phyloP scores from a whole-genome alignment of 2,888 invertebrate species.

The Pseudococcus viburni region DNA sequence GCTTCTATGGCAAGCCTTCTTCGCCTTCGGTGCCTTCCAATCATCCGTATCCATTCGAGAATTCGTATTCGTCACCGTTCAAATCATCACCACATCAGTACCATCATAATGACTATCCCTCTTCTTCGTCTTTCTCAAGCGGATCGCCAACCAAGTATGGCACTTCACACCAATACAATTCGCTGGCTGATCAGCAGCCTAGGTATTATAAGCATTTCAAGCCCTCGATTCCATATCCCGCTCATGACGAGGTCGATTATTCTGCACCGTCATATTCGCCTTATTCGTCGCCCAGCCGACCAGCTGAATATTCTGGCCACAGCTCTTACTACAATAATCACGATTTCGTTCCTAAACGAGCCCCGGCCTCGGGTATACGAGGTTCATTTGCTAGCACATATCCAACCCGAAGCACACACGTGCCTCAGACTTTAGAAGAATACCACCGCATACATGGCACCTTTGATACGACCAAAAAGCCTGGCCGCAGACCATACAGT shows the following conservation, averaged over 20 bases:
- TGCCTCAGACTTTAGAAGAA: constrained; percentile 62
- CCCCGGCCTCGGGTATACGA: background rate
- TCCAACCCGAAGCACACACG: constrained; percentile 56
- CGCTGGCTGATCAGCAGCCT: constrained; percentile 62
- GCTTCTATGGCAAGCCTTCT: background rate
- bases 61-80: constrained; percentile 34
- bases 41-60: constrained; percentile 47
- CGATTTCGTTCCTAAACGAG: constrained; percentile 53
- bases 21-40: background rate
- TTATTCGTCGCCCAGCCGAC: background rate
- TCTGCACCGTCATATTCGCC: background rate
- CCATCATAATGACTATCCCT: background rate
- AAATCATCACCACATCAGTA: background rate
- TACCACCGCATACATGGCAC: constrained; percentile 60
- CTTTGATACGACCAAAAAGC: background rate
- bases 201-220: constrained; percentile 61
- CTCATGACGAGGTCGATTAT: background rate
- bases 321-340: background rate
- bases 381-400: constrained; percentile 7
- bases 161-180: constrained; percentile 64
- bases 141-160: constrained; percentile 48
- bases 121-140: background rate
- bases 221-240: constrained; percentile 1
- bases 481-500: background rate
- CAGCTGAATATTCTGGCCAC: background rate